Base-by-base conservation (phyloP, 1,140 invertebrate genomes). In the Halesus radiatus region DNA sequence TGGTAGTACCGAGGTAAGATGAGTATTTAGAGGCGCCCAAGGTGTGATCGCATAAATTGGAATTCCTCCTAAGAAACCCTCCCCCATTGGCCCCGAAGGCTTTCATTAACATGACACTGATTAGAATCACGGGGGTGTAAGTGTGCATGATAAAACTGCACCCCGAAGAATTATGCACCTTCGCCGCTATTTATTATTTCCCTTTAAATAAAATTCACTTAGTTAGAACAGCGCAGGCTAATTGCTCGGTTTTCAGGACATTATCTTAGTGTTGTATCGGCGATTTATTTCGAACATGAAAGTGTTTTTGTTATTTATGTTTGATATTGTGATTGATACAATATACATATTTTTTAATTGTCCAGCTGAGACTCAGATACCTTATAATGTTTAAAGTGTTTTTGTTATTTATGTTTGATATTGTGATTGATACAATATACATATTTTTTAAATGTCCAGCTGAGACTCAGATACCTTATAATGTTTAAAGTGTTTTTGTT, bases 21-120 rank as follows among this genome's bases (percentile, higher is more conserved):
- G 23, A 26, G 16, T 66, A 66, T 66, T 66, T 66, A 15, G n/a
- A 16, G 22, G 62, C 29, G 62, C 62, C 26, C 62, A 29, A 29
- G 22, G 26, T 66, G 37, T 10, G 37, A 66, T 66, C 22, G 60
- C n/a, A 80, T 80, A 80, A 80, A 80, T 80, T 80, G 79, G 76
- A 80, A 80, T 80, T 80, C 79, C 64, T 66, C 32, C 45, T 45
- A 22, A 23, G 76, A 50, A 50, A 29, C 62, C 29, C 26, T 53
- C 62, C 16, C 53, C 26, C 37, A 8, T 13, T 45, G 5, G 23
- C 58, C 73, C 73, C 60, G 7, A 50, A 70, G 26, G 60, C 60
- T 15, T 68, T 74, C 73, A 80, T 80, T 80, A 80, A 80, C 79
- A 80, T 80, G 79, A 80, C 79, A 80, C 79, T 80, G 79, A 80